Evolutionary conservation across 2,797 vertebrate species (phyloP).

Genomic region (Oreochromis mossambicus): DNA sequence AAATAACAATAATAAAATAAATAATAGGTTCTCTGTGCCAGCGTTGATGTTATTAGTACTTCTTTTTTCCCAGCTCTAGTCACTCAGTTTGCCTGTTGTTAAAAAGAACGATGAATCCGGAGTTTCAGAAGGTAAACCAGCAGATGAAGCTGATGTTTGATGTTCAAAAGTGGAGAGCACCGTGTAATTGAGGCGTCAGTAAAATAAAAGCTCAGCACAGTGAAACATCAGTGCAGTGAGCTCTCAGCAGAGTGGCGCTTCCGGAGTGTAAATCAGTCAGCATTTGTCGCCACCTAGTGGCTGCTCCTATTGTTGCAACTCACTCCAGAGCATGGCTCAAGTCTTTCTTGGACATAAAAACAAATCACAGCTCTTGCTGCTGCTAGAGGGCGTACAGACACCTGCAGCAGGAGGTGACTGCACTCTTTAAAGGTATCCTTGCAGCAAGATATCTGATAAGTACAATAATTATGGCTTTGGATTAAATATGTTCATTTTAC

Average conservation of each 20-base stretch:
- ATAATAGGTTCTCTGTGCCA: neutral
- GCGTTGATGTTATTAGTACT: neutral
- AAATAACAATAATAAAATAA: neutral
- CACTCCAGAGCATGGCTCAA: neutral
- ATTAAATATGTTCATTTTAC: neutral
- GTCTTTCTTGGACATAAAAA: neutral
- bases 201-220: neutral
- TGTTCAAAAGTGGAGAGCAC: neutral
- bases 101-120: neutral
- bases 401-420: neutral
- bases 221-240: neutral
- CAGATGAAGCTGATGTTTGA: neutral
- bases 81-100: neutral
- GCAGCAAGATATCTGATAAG: fast-evolving
- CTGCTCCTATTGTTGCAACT: neutral
- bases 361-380: neutral
- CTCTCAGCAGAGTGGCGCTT: neutral
- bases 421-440: neutral
- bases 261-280: neutral
- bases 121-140: neutral
- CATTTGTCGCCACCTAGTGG: slow-evolving; percentile 47
- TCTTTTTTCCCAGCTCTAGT: neutral
- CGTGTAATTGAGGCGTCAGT: neutral
- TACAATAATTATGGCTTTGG: neutral
- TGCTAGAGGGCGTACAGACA: neutral